Evolutionary conservation across 1,140 invertebrate genomes (phyloP), one percentile per base, ranked within the genome.

Genomic region (Charaxes varanes): DNA sequence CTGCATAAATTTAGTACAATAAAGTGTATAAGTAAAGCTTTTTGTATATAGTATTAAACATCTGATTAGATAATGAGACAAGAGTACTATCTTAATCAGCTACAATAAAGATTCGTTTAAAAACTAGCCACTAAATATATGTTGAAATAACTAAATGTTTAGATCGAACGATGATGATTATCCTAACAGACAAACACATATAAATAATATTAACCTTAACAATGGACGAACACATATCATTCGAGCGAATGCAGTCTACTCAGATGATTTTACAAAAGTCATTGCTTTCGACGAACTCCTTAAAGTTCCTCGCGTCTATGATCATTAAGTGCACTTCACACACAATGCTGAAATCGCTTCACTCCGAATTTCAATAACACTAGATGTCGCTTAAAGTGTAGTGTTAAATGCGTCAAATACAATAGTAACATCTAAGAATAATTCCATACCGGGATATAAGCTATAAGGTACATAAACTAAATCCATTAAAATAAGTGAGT

Each of bases 181-280:
- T 42, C 50, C 70, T 77, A 79, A 56, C 57, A 66, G 48, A 71
- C 61, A 70, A 70, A 73, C 62, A 53, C 62, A 78, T 71, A 70
- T 60, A 68, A 64, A 76, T 69, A 65, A 73, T 64, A 61, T 66
- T 67, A 73, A 50, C 64, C 52, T 79, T 72, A 69, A 60, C 54
- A 82, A 73, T 82, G 78, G 78, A 82, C 78, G 78, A 82, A 82
- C 78, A 82, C 78, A 78, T 72, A 61, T 68, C 69, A 79, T 78
- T 82, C 74, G 58, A 79, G 63, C 56, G 71, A 79, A 78, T 78
- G 71, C 78, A 82, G 78, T 82, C 76, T 82, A 79, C 68, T 61
- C 59, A 65, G 48, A 71, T 55, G 58, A 67, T 71, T 55, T 63
- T 53, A 57, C 64, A 24, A 60, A 64, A 72, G 64, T 73, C 58